A percentile compares a stretch with the other conserved stretches of the same genome.
Conservation (phyloP, 2,797 vertebrate genomes). For the Peromyscus attwateri region DNA sequence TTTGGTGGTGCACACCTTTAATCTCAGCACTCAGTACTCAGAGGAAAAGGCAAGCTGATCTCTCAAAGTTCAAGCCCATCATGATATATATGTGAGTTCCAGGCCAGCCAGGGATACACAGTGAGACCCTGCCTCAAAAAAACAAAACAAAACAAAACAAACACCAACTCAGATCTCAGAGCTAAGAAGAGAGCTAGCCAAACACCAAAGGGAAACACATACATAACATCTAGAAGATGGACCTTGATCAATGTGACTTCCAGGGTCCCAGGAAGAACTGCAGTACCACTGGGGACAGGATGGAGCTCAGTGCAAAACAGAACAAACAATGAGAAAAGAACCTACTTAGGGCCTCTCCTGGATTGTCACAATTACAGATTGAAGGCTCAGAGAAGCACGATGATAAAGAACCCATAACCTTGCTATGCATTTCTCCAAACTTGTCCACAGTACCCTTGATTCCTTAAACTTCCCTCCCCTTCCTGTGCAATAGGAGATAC, state of each 20-base stretch:
- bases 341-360: not conserved
- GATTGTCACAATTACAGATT: not conserved
- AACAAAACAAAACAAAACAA: not conserved
- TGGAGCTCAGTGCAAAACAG: not conserved
- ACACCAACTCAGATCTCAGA: not conserved
- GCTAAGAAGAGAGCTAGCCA: not conserved
- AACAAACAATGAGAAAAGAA: not conserved
- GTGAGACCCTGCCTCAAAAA: not conserved
- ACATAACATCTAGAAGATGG: not conserved
- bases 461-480: not conserved
- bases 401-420: not conserved
- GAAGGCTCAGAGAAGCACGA: not conserved
- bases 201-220: not conserved
- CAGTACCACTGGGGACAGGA: not conserved
- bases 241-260: not conserved
- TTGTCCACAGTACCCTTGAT: too few relatives aligned
- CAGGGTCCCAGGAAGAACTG: not conserved
- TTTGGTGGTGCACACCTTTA: not conserved
- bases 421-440: not conserved
- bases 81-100: not conserved
- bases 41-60: not conserved
- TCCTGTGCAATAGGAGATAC: not conserved
- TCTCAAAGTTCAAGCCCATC: not conserved
- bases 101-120: not conserved
- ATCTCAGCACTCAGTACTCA: not conserved